Evolutionary conservation across 1,140 invertebrate genomes (phyloP).

Genomic region (Potamilus streckersoni): DNA sequence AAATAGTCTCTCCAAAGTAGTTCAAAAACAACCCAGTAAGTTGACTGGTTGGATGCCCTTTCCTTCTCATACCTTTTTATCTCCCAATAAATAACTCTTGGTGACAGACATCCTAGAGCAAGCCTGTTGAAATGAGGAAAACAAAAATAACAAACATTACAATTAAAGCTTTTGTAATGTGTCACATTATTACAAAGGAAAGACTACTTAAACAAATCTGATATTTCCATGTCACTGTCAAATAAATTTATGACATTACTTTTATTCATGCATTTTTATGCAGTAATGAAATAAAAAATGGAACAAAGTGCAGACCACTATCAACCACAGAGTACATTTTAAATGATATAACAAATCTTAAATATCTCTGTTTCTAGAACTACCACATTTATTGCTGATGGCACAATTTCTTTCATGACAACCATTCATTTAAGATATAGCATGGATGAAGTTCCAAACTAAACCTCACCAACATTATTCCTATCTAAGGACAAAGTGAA

Average conservation of each 20-base stretch:
- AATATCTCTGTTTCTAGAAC: background rate
- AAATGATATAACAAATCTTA: background rate
- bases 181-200: background rate
- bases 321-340: background rate
- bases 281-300: background rate
- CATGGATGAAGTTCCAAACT: too few relatives aligned
- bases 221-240: background rate
- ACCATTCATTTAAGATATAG: background rate
- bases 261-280: background rate
- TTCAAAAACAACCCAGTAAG: slow-evolving; percentile 69
- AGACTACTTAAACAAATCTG: background rate
- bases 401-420: background rate
- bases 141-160: background rate
- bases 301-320: background rate
- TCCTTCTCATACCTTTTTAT: slow-evolving; percentile 63
- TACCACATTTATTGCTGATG: background rate
- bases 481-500: too few relatives aligned
- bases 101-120: slow-evolving; percentile 66
- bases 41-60: slow-evolving; percentile 63
- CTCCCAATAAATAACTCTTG: slow-evolving; percentile 65
- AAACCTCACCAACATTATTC: too few relatives aligned
- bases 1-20: slow-evolving; percentile 69
- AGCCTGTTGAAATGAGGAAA: slow-evolving; percentile 44
- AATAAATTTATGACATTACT: background rate
- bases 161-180: background rate